These are phyloP conservation scores for Ictalurus furcatus DNA, from an alignment of 2,113 vertebrate species.

Conservation along the genomic window DNA sequence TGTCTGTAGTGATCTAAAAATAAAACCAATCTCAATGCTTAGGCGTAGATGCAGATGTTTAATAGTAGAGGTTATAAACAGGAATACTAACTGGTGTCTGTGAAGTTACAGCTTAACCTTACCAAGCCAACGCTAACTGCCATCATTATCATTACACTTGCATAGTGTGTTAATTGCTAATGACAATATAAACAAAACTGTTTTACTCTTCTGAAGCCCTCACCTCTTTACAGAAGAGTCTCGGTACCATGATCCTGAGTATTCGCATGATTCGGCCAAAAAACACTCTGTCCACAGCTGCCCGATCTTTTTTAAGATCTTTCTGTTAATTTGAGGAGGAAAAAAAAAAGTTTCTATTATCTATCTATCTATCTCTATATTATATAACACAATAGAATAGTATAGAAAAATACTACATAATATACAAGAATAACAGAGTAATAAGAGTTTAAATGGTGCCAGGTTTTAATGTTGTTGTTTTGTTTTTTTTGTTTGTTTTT, in stretches of 20 bases:
- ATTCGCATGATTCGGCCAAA: conserved; percentile 81
- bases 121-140: neutral
- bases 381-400: no score
- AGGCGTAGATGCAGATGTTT: neutral
- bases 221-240: conserved; percentile 90
- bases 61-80: neutral
- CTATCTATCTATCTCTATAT: no score
- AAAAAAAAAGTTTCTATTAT: neutral
- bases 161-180: neutral
- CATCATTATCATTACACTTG: neutral
- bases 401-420: no score
- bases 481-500: no score
- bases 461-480: neutral
- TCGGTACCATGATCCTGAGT: conserved; percentile 86
- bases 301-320: conserved; percentile 87
- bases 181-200: neutral
- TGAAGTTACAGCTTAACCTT: neutral
- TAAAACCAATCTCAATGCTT: neutral
- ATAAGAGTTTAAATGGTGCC: neutral
- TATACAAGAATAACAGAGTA: neutral
- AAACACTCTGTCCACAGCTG: conserved; percentile 87
- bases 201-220: conserved; percentile 29
- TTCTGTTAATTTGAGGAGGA: conserved; percentile 70
- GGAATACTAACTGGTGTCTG: neutral
- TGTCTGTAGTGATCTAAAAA: neutral